phyloP scores from a whole-genome alignment of 2,797 vertebrate genomes.

The Tenualosa thibaudeaui region DNA sequence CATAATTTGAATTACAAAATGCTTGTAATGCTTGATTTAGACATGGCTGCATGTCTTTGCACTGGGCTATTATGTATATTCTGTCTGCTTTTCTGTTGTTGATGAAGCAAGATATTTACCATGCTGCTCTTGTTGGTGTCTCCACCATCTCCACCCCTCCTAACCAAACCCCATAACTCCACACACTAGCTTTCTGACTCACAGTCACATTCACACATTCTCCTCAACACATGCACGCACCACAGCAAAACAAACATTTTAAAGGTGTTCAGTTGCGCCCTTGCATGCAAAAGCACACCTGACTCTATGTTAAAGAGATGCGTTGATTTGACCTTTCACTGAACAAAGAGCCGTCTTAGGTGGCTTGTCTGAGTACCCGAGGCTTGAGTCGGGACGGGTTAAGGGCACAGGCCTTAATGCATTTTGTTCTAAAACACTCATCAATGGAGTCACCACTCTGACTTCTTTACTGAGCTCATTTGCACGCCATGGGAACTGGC shows the following conservation, averaged over 20 bases:
- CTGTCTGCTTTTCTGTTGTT: neutral
- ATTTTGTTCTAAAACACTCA: slow-evolving; percentile 7
- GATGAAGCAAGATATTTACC: neutral
- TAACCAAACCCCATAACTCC: neutral
- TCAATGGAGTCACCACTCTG: neutral
- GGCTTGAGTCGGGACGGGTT: neutral
- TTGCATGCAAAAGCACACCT: neutral
- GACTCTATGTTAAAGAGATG: neutral
- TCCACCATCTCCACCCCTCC: neutral
- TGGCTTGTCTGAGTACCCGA: neutral
- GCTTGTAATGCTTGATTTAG: too few species aligned
- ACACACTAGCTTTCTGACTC: neutral
- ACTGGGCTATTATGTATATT: too few species aligned
- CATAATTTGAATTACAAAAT: neutral
- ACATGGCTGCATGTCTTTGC: too few species aligned
- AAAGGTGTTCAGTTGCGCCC: slow-evolving; percentile 20
- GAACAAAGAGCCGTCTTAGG: slow-evolving; percentile 10
- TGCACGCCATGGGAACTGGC: slow-evolving; percentile 20
- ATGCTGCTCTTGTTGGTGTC: neutral
- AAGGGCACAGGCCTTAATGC: neutral
- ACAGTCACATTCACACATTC: neutral
- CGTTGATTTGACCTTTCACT: slow-evolving; percentile 8
- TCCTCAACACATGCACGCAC: neutral
- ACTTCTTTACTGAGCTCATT: neutral
- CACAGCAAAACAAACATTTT: slow-evolving; percentile 15